Base-by-base conservation (phyloP, 2,113 vertebrate species). In the Suricata suricatta region DNA sequence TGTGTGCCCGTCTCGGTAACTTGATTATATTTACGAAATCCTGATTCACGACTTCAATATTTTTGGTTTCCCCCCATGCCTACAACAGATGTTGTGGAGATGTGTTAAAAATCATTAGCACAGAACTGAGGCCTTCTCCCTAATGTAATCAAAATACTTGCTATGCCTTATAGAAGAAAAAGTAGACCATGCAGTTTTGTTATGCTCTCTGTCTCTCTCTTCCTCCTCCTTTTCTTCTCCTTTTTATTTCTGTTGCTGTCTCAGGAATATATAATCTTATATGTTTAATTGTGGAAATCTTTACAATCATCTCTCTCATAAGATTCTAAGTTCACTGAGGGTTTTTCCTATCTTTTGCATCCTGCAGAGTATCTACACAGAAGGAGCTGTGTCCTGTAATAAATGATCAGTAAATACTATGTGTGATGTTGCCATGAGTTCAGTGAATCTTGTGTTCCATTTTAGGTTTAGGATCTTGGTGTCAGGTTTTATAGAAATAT, bases 81-180 rank as follows among this genome's bases (percentile, higher is more conserved):
- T 44, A 94, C 69, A 97, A 44, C 90, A 98, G 96, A 94, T 97
- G 89, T 84, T 97, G 41, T 3, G 0, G 77, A 97, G 88, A 92
- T 84, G 83, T 97, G 89, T 96, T 97, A 97, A 97, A 96, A 96
- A 96, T 88, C 85, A 97, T 97, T 97, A 97, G 69, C 76, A 90
- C 50, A 91, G 95, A 97, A 87, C 93, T 96, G 96, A 97, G 69
- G 68, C 44, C 69, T 88, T 97, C 50, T 98, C 64, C 54, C 50
- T 96, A 96, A 97, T 93, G 87, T 93, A 97, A 93, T 98, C 92
- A 97, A 92, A 98, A 97, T 98, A 98, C 96, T 95, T 95, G n/a
- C 33, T 27, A 19, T 84, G 60, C 57, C 5, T 93, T 98, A 19
- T 89, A 77, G 90, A 93, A 93, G 68, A 89, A 83, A 93, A 90